Evolutionary conservation across 2,888 invertebrate genomes (phyloP).

Genomic region (Brachyptera risi): DNA sequence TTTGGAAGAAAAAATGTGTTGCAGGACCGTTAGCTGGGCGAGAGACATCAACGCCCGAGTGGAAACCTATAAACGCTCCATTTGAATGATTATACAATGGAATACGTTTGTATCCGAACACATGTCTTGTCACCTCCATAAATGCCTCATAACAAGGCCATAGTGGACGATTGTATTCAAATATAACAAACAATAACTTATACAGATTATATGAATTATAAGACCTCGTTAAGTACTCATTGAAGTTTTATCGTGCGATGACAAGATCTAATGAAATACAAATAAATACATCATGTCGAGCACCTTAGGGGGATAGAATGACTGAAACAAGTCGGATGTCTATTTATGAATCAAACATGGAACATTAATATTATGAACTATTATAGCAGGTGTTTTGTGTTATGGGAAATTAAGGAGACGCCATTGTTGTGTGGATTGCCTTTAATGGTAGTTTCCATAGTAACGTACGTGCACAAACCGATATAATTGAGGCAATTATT

Average conservation of each 20-base stretch:
- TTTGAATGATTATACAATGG: too few relatives aligned
- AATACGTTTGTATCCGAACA: background rate
- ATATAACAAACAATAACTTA: constrained; percentile 22
- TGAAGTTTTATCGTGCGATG: too few relatives aligned
- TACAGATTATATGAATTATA: background rate
- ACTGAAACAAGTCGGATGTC: too few relatives aligned
- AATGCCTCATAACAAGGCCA: background rate
- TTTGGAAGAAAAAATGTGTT: background rate
- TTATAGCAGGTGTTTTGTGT: constrained; percentile 11
- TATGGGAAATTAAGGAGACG: constrained; percentile 15
- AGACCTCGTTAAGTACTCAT: too few relatives aligned
- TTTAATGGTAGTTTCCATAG: constrained; percentile 20
- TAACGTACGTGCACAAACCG: constrained; percentile 11
- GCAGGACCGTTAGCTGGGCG: background rate
- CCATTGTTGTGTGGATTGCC: constrained; percentile 7
- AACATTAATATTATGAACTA: too few relatives aligned
- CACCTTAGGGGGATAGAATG: too few relatives aligned
- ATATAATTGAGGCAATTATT: constrained; percentile 27
- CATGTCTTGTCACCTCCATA: constrained; percentile 14
- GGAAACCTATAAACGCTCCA: too few relatives aligned
- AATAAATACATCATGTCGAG: too few relatives aligned
- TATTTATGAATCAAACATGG: too few relatives aligned
- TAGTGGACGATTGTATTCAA: constrained; percentile 24
- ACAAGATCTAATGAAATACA: too few relatives aligned
- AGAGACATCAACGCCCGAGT: constrained; percentile 1